These are phyloP conservation scores for Ceratosolen fusciceps DNA, from an alignment of 1,140 invertebrate species.

Conservation along the genomic window DNA sequence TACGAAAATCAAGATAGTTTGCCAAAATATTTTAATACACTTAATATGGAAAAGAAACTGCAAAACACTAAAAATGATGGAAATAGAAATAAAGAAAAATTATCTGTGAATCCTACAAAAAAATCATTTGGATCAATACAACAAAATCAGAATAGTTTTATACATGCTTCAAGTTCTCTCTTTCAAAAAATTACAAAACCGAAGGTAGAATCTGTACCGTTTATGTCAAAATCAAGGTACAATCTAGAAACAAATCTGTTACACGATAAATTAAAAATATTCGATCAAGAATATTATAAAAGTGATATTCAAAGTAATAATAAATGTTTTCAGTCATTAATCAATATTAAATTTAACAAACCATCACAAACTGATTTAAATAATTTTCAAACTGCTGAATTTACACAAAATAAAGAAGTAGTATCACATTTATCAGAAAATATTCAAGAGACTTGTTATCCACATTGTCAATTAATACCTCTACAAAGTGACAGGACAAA, in stretches of 20 bases:
- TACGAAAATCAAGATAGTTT: neutral
- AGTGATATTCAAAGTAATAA: neutral
- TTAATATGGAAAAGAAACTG: slow-evolving; percentile 11
- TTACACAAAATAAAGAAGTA: no score
- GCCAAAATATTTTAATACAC: neutral
- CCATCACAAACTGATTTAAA: slow-evolving; percentile 26
- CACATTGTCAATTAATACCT: slow-evolving; percentile 58
- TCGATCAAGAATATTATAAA: slow-evolving; percentile 55
- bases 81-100: slow-evolving; percentile 15
- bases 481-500: slow-evolving; percentile 44
- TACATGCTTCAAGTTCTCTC: slow-evolving; percentile 65
- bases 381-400: no score
- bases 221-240: slow-evolving; percentile 55
- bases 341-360: slow-evolving; percentile 31
- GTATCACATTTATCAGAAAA: slow-evolving; percentile 53
- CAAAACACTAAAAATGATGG: slow-evolving; percentile 40
- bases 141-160: slow-evolving; percentile 57
- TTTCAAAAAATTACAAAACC: slow-evolving; percentile 65
- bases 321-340: neutral
- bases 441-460: slow-evolving; percentile 57
- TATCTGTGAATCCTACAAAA: slow-evolving; percentile 49
- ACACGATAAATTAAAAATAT: slow-evolving; percentile 65
- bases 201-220: slow-evolving; percentile 42
- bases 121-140: slow-evolving; percentile 47
- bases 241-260: slow-evolving; percentile 56